Evolutionary conservation across 53 echinoderm and acorn worm genomes (phyloP), one percentile per base, ranked within the genome.

Genomic region (Antedon mediterranea): DNA sequence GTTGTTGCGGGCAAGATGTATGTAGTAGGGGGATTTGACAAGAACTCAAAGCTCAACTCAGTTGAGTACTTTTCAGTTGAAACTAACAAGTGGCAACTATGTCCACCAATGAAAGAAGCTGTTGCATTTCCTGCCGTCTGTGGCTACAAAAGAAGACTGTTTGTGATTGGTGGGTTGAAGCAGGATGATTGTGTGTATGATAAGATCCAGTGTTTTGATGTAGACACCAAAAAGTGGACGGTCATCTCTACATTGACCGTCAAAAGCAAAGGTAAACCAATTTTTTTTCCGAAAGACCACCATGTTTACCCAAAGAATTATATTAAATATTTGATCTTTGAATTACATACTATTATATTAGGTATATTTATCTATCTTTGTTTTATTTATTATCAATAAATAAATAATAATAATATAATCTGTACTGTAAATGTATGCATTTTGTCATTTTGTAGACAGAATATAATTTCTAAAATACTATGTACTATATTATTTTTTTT

Each of bases 101-200:
- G 78, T 33, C 86, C 80, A 77, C 84, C 91, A 84, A 88, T 91
- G 91, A 81, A 33, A 42, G 84, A 74, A 28, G 79, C 91, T 71
- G 91, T 91, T 82, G 83, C 91, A 84, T 91, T 88, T 31, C 84
- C 91, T 29, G 80, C 88, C 31, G 86, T 77, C 43, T 84, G 86
- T 13, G 88, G 86, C 20, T 88, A 81, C 72, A 85, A 86, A 81
- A 77, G 81, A 32, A 84, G 82, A 78, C 82, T 89, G 81, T 88
- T 72, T 74, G 91, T 91, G 88, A 91, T 91, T 84, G 91, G 91
- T 79, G 88, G 91, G 32, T 83, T 88, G 70, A 84, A 76, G 31
- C 74, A 78, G 28, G 72, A 83, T 43, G 81, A 81, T n/a, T 28
- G 75, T 32, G 77, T 75, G 0, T 88, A 79, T 76, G 77, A 78